Conservation (phyloP, 2,113 vertebrate genomes). For the Elachura formosa region DNA sequence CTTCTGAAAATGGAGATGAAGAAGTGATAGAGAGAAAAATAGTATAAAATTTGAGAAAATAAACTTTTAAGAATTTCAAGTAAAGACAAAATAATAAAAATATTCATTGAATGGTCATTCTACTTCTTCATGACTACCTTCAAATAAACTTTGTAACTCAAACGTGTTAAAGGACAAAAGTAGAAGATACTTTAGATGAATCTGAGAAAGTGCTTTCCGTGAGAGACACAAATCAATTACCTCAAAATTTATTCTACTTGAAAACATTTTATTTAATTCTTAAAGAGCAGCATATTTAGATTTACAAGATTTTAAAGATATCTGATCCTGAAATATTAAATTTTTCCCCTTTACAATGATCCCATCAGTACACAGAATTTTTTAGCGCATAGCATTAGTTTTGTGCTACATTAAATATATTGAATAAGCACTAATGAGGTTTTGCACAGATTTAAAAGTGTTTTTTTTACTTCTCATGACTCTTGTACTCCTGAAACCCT, state of each 20-base stretch:
- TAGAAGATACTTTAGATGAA: not conserved
- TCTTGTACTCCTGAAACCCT: not conserved
- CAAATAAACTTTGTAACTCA: not conserved
- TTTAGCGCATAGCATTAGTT: not conserved
- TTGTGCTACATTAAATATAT: not conserved
- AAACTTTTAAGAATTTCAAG: not conserved
- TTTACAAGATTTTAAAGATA: not conserved
- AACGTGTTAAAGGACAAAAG: not conserved
- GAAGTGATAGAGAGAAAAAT: not conserved
- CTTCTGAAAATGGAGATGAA: not conserved
- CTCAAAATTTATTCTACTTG: not conserved
- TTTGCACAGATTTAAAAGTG: not conserved
- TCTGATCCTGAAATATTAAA: not conserved
- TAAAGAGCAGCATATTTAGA: not conserved
- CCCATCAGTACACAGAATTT: rapidly evolving
- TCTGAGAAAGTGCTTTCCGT: not conserved
- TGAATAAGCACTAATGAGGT: not conserved
- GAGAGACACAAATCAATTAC: not conserved
- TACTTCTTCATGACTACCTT: not conserved
- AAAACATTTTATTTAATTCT: not conserved
- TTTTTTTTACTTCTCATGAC: not conserved
- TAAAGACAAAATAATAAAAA: not conserved
- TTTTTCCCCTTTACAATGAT: not conserved
- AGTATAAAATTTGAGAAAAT: not conserved
- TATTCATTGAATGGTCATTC: not conserved